Conservation (phyloP, 2,888 invertebrate genomes). For the Ceramica pisi region DNA sequence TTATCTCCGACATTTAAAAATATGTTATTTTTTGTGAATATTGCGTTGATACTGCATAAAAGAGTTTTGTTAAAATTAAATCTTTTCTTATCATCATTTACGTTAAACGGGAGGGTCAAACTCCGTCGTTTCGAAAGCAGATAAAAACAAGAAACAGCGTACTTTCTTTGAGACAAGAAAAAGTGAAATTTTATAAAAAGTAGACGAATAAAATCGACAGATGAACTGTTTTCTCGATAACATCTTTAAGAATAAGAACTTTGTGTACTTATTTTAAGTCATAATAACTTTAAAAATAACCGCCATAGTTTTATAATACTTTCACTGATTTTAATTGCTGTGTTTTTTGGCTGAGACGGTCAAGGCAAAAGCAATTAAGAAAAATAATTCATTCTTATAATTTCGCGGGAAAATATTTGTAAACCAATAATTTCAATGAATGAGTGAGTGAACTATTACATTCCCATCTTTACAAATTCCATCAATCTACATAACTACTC, state of each 20-base stretch:
- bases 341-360: not conserved
- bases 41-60: not conserved
- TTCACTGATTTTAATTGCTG: slow-evolving; percentile 38
- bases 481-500: slow-evolving; percentile 61
- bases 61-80: not conserved
- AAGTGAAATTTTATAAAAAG: slow-evolving; percentile 77
- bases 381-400: not conserved
- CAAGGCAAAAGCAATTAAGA: slow-evolving; percentile 1
- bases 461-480: slow-evolving; percentile 56
- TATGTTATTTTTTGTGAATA: not conserved
- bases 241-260: slow-evolving; percentile 21
- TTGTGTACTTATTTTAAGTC: slow-evolving; percentile 22
- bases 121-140: slow-evolving; percentile 49
- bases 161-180: slow-evolving; percentile 76
- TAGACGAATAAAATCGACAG: slow-evolving; percentile 40
- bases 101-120: slow-evolving; percentile 15
- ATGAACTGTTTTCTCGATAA: slow-evolving; percentile 44
- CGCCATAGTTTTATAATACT: slow-evolving; percentile 25
- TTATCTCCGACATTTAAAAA: not conserved
- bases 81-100: slow-evolving; percentile 10
- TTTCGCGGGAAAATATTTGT: slow-evolving; percentile 6
- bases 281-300: slow-evolving; percentile 22
- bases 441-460: slow-evolving; percentile 32
- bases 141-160: slow-evolving; percentile 65
- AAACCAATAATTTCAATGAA: slow-evolving; percentile 13